Conservation (phyloP, 1,140 invertebrate genomes). For the Cyclina sinensis region DNA sequence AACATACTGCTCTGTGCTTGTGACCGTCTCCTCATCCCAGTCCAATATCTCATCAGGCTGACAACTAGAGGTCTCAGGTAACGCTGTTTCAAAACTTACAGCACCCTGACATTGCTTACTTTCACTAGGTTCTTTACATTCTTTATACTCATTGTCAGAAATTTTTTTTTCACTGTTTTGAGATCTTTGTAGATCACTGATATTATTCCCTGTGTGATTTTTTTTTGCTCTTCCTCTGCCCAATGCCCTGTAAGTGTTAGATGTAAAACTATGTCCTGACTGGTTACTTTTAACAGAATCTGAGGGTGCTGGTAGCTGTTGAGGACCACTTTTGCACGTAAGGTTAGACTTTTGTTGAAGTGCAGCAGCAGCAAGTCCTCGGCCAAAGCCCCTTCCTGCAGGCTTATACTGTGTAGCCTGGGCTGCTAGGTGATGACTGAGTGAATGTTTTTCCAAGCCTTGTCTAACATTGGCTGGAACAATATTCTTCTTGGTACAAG, state of each 20-base stretch:
- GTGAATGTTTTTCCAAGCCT: neutral
- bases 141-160: neutral
- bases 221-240: neutral
- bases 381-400: slow-evolving; percentile 19
- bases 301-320: neutral
- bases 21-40: neutral
- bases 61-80: neutral
- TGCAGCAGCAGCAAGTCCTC: neutral
- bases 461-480: neutral
- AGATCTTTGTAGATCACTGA: neutral
- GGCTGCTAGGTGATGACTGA: slow-evolving; percentile 22
- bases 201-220: neutral
- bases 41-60: neutral
- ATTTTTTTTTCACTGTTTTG: neutral
- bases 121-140: neutral
- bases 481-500: neutral
- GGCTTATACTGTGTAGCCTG: slow-evolving; percentile 19
- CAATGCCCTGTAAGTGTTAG: neutral
- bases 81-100: neutral
- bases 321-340: neutral
- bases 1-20: neutral
- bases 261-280: neutral
- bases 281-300: neutral
- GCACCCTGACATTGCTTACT: neutral
- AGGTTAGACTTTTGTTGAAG: neutral